Evolutionary conservation across 2,113 vertebrate species (phyloP).

Genomic region (Epinephelus fuscoguttatus): DNA sequence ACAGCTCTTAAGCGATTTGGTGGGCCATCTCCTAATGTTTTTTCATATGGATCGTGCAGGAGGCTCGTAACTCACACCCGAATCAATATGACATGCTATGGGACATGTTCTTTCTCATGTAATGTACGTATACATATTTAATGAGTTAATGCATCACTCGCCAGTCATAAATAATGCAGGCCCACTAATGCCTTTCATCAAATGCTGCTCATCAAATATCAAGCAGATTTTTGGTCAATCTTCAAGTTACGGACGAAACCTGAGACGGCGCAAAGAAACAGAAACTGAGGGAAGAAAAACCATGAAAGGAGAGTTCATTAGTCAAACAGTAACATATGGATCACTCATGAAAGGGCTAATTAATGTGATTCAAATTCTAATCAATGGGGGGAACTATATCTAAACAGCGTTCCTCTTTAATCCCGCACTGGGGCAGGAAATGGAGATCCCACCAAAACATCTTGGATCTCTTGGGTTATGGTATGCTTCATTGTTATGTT

Average conservation of each 20-base stretch:
- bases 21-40: conserved; percentile 67
- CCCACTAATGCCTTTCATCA: conserved; percentile 79
- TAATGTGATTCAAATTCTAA: conserved; percentile 72
- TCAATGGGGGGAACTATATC: conserved; percentile 62
- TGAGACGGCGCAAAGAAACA: conserved; percentile 54
- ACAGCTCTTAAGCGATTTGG: conserved; percentile 67
- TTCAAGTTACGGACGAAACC: conserved; percentile 55
- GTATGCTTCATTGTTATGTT: conserved; percentile 60
- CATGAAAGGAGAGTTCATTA: conserved; percentile 69
- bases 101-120: conserved; percentile 81
- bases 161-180: conserved; percentile 80
- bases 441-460: conserved; percentile 64
- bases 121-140: conserved; percentile 82
- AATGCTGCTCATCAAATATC: conserved; percentile 83
- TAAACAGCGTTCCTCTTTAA: conserved; percentile 69
- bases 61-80: conserved; percentile 74
- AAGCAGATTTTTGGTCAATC: conserved; percentile 77
- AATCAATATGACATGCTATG: conserved; percentile 82
- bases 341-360: conserved; percentile 72
- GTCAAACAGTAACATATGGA: conserved; percentile 70
- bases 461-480: conserved; percentile 56
- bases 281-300: conserved; percentile 45
- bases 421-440: conserved; percentile 59
- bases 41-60: conserved; percentile 64
- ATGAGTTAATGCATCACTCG: conserved; percentile 82